Evolutionary conservation across 2,888 invertebrate genomes (phyloP).

Genomic region (Hirtodrosophila trivittata): DNA sequence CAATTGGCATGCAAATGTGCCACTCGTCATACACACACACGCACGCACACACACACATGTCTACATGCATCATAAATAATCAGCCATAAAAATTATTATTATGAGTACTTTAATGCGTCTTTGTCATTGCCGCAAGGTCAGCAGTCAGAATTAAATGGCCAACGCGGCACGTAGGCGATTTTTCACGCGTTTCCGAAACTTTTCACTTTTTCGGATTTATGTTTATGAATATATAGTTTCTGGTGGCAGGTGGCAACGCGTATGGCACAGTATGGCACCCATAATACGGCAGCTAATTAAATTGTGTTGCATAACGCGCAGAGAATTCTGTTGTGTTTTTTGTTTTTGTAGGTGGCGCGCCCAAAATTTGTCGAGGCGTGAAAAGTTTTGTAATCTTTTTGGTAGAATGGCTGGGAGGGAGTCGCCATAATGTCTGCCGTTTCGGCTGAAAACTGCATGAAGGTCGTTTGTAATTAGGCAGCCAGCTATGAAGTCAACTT

Average conservation of each 20-base stretch:
- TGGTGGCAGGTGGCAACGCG: constrained; percentile 6
- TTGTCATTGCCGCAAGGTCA: constrained; percentile 43
- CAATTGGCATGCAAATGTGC: constrained; percentile 66
- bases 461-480: constrained; percentile 64
- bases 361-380: constrained; percentile 71
- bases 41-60: no score
- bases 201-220: constrained; percentile 48
- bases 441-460: constrained; percentile 58
- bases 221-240: constrained; percentile 37
- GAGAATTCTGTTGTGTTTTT: constrained; percentile 23
- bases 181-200: constrained; percentile 61
- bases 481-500: constrained; percentile 49
- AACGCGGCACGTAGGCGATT: constrained; percentile 48
- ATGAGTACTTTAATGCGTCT: constrained; percentile 27
- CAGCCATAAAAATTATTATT: constrained; percentile 47
- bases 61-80: constrained; percentile 55
- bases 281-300: constrained; percentile 5
- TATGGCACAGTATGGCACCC: no score
- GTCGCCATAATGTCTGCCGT: constrained; percentile 28
- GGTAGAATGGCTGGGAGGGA: neutral
- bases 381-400: constrained; percentile 59
- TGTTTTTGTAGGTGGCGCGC: constrained; percentile 39
- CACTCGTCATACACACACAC: constrained; percentile 12
- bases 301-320: constrained; percentile 45
- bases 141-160: constrained; percentile 28